phyloP scores from a whole-genome alignment of 2,113 vertebrate species.

The Dasyurus viverrinus region DNA sequence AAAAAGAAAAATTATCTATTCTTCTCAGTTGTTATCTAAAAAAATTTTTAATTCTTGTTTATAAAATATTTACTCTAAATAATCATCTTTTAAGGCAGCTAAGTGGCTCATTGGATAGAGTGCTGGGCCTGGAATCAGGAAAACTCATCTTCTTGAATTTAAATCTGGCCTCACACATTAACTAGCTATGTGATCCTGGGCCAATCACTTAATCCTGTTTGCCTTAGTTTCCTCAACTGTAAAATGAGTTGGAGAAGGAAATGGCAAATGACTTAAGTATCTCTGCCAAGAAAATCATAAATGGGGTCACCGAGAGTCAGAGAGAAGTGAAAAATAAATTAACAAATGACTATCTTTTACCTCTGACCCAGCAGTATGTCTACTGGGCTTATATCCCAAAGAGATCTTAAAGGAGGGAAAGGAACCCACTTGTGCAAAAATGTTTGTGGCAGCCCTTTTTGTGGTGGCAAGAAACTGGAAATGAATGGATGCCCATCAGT shows the following conservation, averaged over 20 bases:
- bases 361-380: too few relatives aligned
- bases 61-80: not conserved
- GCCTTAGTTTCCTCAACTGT: not conserved
- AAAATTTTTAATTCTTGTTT: not conserved
- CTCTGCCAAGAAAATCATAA: not conserved
- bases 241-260: not conserved
- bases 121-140: not conserved
- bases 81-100: not conserved
- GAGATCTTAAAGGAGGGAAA: too few relatives aligned
- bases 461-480: too few relatives aligned
- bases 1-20: not conserved
- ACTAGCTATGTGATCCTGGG: not conserved
- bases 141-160: not conserved
- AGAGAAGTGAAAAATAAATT: not conserved
- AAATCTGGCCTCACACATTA: not conserved
- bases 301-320: not conserved
- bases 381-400: too few relatives aligned
- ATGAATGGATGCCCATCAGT: too few relatives aligned
- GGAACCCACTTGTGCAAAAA: too few relatives aligned
- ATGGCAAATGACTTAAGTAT: not conserved
- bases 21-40: not conserved
- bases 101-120: not conserved
- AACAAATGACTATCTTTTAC: not conserved
- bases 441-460: too few relatives aligned
- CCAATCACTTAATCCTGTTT: not conserved